These are phyloP conservation scores for Peromyscus polionotus DNA, from an alignment of 2,113 vertebrate species.

Conservation along the genomic window DNA sequence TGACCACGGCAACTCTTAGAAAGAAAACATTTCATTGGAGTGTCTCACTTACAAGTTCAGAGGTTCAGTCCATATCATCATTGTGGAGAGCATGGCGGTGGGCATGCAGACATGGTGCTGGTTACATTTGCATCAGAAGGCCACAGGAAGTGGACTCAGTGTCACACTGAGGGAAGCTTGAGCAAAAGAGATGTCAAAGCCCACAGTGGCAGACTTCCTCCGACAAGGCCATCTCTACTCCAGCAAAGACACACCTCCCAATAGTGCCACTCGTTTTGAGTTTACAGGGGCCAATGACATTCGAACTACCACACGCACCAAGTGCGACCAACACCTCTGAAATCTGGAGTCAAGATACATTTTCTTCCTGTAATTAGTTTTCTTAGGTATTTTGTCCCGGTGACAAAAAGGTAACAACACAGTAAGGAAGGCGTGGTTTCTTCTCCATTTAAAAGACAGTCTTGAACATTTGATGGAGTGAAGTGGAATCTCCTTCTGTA, in stretches of 20 bases:
- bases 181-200: not conserved
- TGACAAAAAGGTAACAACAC: not conserved
- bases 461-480: slow-evolving; percentile 82
- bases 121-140: not conserved
- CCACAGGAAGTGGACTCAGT: not conserved
- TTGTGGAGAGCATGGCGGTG: accelerated
- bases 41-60: not conserved
- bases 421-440: slow-evolving; percentile 79
- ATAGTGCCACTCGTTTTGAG: not conserved
- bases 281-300: not conserved
- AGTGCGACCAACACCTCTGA: not conserved
- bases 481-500: slow-evolving; percentile 77
- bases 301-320: not conserved
- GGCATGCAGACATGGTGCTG: not conserved
- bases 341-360: not conserved
- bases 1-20: not conserved
- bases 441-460: slow-evolving; percentile 80
- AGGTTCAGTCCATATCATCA: not conserved
- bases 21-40: not conserved
- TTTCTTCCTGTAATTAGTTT: not conserved
- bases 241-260: not conserved
- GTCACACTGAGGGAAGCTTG: not conserved
- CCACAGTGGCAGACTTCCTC: not conserved
- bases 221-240: not conserved
- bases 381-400: not conserved